These are phyloP conservation scores for Mesoclemmys tuberculata DNA, from an alignment of 2,113 vertebrate species.

Conservation along the genomic window DNA sequence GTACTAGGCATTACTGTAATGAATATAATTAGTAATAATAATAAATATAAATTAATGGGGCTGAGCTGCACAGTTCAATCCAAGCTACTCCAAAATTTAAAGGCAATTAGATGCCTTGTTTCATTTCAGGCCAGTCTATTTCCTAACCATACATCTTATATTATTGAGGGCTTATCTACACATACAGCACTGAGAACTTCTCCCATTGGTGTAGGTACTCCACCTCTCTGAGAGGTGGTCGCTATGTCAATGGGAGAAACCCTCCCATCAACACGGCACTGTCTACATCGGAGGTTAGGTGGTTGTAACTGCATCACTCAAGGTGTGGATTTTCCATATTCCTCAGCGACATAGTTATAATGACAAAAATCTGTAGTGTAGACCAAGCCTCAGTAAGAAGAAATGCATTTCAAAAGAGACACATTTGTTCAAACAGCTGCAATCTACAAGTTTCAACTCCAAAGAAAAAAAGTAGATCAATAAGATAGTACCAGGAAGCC, in stretches of 20 bases:
- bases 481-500: neutral
- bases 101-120: neutral
- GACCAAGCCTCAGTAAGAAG: neutral
- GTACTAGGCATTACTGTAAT: neutral
- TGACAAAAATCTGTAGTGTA: neutral
- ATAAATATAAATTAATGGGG: neutral
- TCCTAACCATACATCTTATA: fast-evolving
- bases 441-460: neutral
- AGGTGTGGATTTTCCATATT: neutral
- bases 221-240: neutral
- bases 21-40: neutral
- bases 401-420: neutral
- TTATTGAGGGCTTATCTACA: neutral
- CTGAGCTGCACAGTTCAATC: neutral
- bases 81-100: fast-evolving
- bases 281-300: neutral
- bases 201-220: too few relatives aligned
- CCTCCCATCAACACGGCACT: neutral
- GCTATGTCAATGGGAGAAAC: neutral
- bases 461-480: neutral
- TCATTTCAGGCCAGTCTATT: neutral
- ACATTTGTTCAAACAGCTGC: neutral
- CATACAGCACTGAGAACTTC: neutral
- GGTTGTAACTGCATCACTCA: neutral
- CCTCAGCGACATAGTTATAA: neutral